Conservation (phyloP, 2,888 invertebrate species). For the Tiphia femorata region DNA sequence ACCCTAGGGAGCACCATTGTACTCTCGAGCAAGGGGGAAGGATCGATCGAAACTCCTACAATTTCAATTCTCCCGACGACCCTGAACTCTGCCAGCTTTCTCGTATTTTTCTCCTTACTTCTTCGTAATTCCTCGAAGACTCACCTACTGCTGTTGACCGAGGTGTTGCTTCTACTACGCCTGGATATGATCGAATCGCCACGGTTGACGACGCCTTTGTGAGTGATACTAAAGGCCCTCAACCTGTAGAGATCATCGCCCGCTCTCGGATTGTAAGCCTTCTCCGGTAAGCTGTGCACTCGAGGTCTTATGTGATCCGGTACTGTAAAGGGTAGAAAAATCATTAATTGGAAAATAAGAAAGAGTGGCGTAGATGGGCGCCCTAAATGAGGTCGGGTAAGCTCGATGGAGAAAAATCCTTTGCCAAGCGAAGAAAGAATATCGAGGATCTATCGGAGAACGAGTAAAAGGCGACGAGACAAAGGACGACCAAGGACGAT, state of each 20-base stretch:
- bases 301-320: constrained; percentile 87
- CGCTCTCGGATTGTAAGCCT: constrained; percentile 86
- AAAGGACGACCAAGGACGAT: no score
- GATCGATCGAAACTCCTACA: no score
- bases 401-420: no score
- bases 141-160: constrained; percentile 85
- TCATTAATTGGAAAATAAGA: no score
- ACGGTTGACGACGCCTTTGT: constrained; percentile 90
- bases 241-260: constrained; percentile 89
- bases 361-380: no score
- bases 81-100: background rate
- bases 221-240: constrained; percentile 88
- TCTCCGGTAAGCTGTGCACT: constrained; percentile 88
- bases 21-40: no score
- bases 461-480: no score
- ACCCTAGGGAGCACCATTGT: no score
- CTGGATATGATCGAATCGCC: constrained; percentile 91
- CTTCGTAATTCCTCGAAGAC: background rate
- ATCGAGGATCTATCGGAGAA: no score
- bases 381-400: no score
- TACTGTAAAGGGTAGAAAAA: constrained; percentile 71
- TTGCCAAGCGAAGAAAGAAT: no score
- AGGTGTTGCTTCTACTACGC: constrained; percentile 87
- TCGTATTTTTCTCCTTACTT: background rate
- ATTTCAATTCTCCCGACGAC: no score